These are phyloP conservation scores for Sciurus carolinensis DNA, from an alignment of 2,797 vertebrate species.

Conservation along the genomic window DNA sequence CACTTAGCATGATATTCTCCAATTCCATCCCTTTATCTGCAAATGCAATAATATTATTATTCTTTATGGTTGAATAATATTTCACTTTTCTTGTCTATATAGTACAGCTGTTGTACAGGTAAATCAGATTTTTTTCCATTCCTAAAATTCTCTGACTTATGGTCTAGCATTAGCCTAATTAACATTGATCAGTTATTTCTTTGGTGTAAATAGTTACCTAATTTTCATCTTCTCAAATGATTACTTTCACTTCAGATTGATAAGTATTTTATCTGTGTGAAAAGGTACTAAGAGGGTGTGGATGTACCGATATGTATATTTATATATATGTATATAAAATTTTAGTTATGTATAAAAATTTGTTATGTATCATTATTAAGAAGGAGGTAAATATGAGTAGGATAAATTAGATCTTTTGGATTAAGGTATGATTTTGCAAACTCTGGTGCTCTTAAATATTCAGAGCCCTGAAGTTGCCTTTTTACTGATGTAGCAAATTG, in stretches of 20 bases:
- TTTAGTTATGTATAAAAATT: not conserved
- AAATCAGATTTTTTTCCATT: not conserved
- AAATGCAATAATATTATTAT: too few relatives aligned
- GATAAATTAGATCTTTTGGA: not conserved
- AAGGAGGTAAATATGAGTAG: not conserved
- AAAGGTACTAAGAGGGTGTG: not conserved
- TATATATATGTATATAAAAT: too few relatives aligned
- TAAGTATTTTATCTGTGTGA: not conserved
- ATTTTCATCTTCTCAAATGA: not conserved
- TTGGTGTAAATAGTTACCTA: not conserved
- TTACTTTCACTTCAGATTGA: not conserved
- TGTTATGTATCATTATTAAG: not conserved
- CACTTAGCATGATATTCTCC: too few relatives aligned
- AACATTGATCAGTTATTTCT: not conserved
- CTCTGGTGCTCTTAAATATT: not conserved
- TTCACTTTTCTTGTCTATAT: not conserved
- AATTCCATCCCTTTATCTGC: too few relatives aligned
- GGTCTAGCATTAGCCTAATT: not conserved
- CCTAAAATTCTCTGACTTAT: not conserved
- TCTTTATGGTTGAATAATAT: too few relatives aligned
- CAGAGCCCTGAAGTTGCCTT: not conserved
- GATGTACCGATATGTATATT: not conserved
- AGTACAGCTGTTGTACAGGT: not conserved
- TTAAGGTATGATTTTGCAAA: not conserved
- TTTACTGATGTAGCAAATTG: not conserved